phyloP scores from a whole-genome alignment of 2,113 vertebrate species.

The Neopipo cinnamomea region DNA sequence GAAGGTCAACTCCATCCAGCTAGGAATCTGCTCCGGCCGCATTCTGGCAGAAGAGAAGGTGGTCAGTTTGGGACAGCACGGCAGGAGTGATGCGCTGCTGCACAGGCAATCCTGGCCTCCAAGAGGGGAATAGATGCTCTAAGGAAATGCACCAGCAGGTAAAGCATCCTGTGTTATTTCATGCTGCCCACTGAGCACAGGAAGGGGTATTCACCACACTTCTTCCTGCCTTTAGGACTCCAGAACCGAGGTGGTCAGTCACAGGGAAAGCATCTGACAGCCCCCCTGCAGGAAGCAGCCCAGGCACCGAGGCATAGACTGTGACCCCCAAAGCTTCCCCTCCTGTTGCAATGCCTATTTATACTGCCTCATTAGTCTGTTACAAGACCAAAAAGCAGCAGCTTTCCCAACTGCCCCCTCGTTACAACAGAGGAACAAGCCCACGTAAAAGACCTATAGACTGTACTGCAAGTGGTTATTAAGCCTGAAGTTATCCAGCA shows the following conservation, averaged over 20 bases:
- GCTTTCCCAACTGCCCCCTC: neutral
- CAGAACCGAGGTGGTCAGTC: neutral
- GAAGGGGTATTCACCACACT: neutral
- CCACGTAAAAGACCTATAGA: neutral
- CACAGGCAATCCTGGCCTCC: neutral
- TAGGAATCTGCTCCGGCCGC: conserved; percentile 37
- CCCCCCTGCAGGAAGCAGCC: neutral
- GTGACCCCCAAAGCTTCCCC: neutral
- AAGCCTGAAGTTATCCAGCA: neutral
- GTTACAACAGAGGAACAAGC: neutral
- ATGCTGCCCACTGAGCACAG: neutral
- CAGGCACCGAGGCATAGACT: accelerated
- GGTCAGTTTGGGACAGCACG: neutral
- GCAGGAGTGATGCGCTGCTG: neutral
- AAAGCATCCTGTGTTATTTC: neutral
- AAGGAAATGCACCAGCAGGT: neutral
- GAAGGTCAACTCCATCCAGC: conserved; percentile 16
- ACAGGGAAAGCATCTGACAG: neutral
- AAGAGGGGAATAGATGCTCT: neutral
- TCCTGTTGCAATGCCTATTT: neutral
- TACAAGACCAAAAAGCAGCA: neutral
- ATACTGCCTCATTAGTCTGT: no score
- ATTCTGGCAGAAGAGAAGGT: conserved; percentile 18
- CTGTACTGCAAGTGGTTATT: neutral
- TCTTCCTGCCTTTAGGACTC: neutral